These are phyloP conservation scores for Chionoecetes opilio DNA, from an alignment of 1,140 invertebrate species.

Conservation along the genomic window DNA sequence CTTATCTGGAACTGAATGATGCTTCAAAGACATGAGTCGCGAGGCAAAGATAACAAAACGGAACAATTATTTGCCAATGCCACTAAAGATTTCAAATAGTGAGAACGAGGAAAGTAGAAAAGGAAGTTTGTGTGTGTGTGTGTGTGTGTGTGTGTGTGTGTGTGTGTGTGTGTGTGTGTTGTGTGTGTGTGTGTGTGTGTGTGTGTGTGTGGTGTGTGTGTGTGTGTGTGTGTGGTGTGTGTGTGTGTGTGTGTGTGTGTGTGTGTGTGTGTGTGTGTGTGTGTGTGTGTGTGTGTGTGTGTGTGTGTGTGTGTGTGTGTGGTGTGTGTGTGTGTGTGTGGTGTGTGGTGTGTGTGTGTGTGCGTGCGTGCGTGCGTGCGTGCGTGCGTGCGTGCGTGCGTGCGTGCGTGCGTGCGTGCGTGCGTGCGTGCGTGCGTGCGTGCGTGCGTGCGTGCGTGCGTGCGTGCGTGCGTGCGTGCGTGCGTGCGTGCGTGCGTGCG, in stretches of 20 bases:
- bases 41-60: too few relatives aligned
- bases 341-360: conserved; percentile 41
- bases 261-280: neutral
- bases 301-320: neutral
- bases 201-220: conserved; percentile 34
- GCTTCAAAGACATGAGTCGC: too few relatives aligned
- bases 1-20: too few relatives aligned
- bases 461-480: neutral
- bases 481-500: neutral
- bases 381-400: conserved; percentile 8
- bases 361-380: neutral
- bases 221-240: conserved; percentile 48
- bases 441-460: conserved; percentile 31
- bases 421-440: conserved; percentile 32
- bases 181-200: neutral
- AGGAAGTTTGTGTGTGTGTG: neutral
- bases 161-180: conserved; percentile 12
- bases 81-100: too few relatives aligned
- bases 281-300: conserved; percentile 15
- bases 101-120: too few relatives aligned
- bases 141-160: conserved; percentile 34
- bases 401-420: conserved; percentile 32
- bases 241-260: conserved; percentile 48
- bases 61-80: too few relatives aligned
- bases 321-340: conserved; percentile 38